Base-by-base conservation (phyloP, 2,888 invertebrate genomes). In the Cancer borealis region DNA sequence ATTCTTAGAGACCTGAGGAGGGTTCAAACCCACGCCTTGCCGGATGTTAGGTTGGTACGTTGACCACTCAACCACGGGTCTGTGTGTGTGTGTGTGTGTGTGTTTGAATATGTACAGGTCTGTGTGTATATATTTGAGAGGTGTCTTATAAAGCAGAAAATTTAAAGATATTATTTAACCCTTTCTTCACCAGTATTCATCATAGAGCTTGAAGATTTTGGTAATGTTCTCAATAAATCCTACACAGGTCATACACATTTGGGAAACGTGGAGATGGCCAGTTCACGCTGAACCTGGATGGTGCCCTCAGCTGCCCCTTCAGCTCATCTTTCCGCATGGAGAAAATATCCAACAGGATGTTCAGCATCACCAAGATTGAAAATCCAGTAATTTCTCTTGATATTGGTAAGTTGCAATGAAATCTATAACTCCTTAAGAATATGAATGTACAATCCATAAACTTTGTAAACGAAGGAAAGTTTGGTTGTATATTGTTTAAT, bases 221-320 rank as follows among this genome's bases (percentile, higher is more conserved):
- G n/a, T 30, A 4, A 49, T 49, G 17, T 54, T 10, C 3, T 46
- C n/a, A 79, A 47, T 21, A 54, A n/a, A 12, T 87, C 39, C 8
- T 49, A n/a, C 89, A 89, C 93, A 95, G 95, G 88, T 66, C 91
- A 39, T 92, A 92, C 87, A 91, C 92, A 17, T 95, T 95, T 95
- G 95, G 95, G 39, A 95, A 95, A 54, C 60, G 88, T 73, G 95
- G 95, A 8, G 92, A 93, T 39, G 92, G 93, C 47, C 95, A 95
- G 79, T 95, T 95, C 54, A 95, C 95, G 2, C 26, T 95, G 0
- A 93, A 88, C 49, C 73, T 95, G 39, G 93, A 95, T 92, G 95
- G 95, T 17, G 93, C 93, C 21, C 21, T 93, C 6, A 91, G 93
- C 66, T 93, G 92, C 30, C 30, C 47, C 14, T 93, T 88, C 54